phyloP scores from a whole-genome alignment of 2,797 vertebrate genomes.

The Poeciliopsis turneri region DNA sequence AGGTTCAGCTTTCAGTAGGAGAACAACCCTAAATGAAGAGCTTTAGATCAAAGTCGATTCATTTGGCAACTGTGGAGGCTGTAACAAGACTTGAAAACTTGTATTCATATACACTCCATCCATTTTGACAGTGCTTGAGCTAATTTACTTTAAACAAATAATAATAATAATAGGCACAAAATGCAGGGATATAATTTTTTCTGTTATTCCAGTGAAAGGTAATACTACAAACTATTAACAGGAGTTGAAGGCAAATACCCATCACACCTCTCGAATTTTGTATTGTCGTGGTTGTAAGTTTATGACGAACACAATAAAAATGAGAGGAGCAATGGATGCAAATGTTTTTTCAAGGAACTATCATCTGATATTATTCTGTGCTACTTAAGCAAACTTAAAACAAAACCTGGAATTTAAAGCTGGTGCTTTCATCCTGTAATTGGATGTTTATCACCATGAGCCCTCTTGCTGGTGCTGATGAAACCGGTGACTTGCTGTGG shows the following conservation, averaged over 20 bases:
- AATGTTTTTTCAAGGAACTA: neutral
- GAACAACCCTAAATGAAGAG: neutral
- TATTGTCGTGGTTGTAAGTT: neutral
- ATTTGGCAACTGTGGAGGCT: neutral
- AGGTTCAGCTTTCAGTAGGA: neutral
- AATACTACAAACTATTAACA: neutral
- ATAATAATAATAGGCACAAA: neutral
- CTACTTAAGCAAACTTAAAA: neutral
- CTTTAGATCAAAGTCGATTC: neutral
- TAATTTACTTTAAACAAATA: neutral
- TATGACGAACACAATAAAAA: neutral
- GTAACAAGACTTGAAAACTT: neutral
- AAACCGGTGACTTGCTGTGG: neutral
- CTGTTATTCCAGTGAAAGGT: neutral
- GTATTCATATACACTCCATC: neutral
- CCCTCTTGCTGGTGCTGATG: neutral
- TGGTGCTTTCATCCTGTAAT: neutral
- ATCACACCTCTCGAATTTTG: neutral
- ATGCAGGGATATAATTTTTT: neutral
- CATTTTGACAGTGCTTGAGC: too few species aligned
- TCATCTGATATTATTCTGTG: neutral
- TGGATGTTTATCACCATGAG: neutral
- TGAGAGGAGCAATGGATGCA: neutral
- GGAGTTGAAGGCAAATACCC: neutral
- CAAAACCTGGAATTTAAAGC: neutral